phyloP scores from a whole-genome alignment of 2,888 invertebrate species.

The Apotomis capreana region DNA sequence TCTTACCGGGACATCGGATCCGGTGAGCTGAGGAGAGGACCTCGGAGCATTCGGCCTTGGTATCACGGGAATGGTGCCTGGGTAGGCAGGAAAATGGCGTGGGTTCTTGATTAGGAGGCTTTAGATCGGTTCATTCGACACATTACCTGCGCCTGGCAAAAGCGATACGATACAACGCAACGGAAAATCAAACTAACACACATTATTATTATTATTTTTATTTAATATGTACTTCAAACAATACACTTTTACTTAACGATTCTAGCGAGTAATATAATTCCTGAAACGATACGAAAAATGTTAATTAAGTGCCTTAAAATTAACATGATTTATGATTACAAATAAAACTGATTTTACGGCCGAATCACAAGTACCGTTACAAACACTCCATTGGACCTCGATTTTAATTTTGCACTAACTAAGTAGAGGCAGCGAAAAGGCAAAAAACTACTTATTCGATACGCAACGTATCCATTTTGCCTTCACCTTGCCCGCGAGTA shows the following conservation, averaged over 20 bases:
- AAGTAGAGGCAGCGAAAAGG: constrained; percentile 61
- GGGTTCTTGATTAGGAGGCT: constrained; percentile 77
- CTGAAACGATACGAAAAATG: constrained; percentile 74
- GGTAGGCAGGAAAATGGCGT: constrained; percentile 79
- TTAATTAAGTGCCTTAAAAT: constrained; percentile 68
- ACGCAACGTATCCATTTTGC: constrained; percentile 14
- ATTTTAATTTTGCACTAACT: constrained; percentile 78
- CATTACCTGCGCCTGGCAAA: constrained; percentile 58
- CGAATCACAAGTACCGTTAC: constrained; percentile 67
- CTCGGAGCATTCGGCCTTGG: constrained; percentile 77
- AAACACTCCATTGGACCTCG: constrained; percentile 82
- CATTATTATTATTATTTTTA: constrained; percentile 72
- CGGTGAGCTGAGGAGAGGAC: constrained; percentile 80
- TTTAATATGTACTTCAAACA: constrained; percentile 77
- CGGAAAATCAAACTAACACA: constrained; percentile 55
- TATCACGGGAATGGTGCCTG: constrained; percentile 76
- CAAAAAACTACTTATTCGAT: constrained; percentile 42
- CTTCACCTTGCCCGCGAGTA: constrained; percentile 33
- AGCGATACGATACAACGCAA: constrained; percentile 8
- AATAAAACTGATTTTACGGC: constrained; percentile 67
- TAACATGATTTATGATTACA: constrained; percentile 77
- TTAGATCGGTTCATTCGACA: constrained; percentile 59
- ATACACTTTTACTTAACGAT: constrained; percentile 79
- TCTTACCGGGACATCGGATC: constrained; percentile 82
- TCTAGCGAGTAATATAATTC: constrained; percentile 79